Percentiles rank a stretch among this genome's conserved stretches.
Conservation (phyloP, 1,140 invertebrate species). For the Dreissena polymorpha region DNA sequence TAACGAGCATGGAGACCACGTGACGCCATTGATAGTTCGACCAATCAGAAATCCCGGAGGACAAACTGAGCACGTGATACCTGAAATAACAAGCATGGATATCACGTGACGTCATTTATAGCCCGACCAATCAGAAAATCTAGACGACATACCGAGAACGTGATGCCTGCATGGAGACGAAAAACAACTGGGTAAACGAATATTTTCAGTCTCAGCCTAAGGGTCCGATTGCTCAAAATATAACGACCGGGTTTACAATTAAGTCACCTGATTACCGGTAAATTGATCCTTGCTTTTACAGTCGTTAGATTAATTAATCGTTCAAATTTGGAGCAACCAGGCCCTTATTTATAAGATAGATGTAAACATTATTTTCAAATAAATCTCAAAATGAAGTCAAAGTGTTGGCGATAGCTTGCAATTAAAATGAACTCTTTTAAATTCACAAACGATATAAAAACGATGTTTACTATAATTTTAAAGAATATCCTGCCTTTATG, state of each 20-base stretch:
- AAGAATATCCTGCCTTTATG: too few relatives aligned
- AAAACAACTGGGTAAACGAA: not conserved
- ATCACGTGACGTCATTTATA: slow-evolving; percentile 74
- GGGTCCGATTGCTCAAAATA: too few relatives aligned
- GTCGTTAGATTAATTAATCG: too few relatives aligned
- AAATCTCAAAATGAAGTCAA: not conserved
- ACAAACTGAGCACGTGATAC: slow-evolving; percentile 62
- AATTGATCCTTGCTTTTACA: too few relatives aligned
- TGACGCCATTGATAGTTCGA: slow-evolving; percentile 74
- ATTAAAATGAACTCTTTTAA: too few relatives aligned
- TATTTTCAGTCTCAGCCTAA: too few relatives aligned
- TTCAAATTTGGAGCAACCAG: too few relatives aligned
- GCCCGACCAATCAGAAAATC: slow-evolving; percentile 73
- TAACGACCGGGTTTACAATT: too few relatives aligned
- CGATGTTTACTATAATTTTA: too few relatives aligned
- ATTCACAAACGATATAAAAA: too few relatives aligned
- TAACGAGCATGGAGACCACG: slow-evolving; percentile 67
- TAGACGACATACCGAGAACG: slow-evolving; percentile 65
- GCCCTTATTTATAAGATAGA: not conserved
- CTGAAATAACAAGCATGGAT: slow-evolving; percentile 68
- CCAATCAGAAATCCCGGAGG: slow-evolving; percentile 73
- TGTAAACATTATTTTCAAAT: not conserved
- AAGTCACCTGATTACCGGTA: too few relatives aligned
- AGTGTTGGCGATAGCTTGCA: not conserved
- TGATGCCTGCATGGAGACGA: not conserved